phyloP scores from a whole-genome alignment of 2,888 invertebrate species.

The Xestia sexstrigata region DNA sequence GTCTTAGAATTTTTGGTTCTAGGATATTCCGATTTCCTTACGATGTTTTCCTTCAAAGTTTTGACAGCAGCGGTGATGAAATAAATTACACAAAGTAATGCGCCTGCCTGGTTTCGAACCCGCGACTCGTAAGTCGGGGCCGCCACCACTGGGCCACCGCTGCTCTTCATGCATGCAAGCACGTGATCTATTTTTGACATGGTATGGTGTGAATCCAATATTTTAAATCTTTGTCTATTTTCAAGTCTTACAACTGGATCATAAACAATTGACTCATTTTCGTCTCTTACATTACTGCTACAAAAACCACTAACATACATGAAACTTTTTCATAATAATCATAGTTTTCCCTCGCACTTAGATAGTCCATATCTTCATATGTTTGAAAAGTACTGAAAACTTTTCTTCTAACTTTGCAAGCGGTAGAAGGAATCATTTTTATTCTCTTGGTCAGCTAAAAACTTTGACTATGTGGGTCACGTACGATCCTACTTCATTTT shows the following conservation, averaged over 20 bases:
- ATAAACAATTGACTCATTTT: background rate
- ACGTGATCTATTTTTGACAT: background rate
- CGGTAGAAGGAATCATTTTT: slow-evolving; percentile 21
- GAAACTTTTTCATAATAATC: slow-evolving; percentile 8
- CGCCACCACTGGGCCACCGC: too few relatives aligned
- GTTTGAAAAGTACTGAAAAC: slow-evolving; percentile 21
- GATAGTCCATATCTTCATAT: slow-evolving; percentile 24
- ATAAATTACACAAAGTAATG: too few relatives aligned
- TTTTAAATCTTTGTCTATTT: background rate
- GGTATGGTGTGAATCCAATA: background rate
- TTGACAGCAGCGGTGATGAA: too few relatives aligned
- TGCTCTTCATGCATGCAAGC: too few relatives aligned
- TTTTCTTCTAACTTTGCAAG: slow-evolving; percentile 21
- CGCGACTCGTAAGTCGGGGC: too few relatives aligned
- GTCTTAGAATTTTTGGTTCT: too few relatives aligned
- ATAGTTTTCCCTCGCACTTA: background rate
- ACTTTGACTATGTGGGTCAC: slow-evolving; percentile 39
- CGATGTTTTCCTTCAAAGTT: too few relatives aligned
- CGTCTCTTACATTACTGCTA: background rate
- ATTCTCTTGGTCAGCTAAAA: slow-evolving; percentile 46
- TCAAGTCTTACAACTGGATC: background rate
- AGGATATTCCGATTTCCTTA: too few relatives aligned
- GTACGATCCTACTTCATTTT: slow-evolving; percentile 26
- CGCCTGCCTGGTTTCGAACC: too few relatives aligned
- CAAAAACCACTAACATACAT: background rate